Evolutionary conservation across 2,797 vertebrate genomes (phyloP).

Genomic region (Leptoclinus maculatus): DNA sequence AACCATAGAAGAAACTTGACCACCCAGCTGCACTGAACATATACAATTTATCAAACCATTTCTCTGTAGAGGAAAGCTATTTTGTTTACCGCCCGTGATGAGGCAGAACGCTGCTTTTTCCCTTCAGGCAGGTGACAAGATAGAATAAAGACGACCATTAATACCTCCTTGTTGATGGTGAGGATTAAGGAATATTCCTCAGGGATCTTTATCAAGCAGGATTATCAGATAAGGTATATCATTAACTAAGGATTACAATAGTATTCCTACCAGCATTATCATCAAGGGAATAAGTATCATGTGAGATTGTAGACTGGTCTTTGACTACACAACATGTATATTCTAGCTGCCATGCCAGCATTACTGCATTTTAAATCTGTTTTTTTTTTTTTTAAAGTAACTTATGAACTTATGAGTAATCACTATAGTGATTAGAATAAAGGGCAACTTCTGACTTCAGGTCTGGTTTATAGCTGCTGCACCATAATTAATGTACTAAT

Average conservation of each 20-base stretch:
- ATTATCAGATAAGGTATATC: slow-evolving; percentile 83
- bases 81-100: background rate
- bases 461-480: slow-evolving; percentile 11
- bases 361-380: background rate
- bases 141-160: slow-evolving; percentile 45
- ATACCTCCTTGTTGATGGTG: slow-evolving; percentile 43
- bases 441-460: background rate
- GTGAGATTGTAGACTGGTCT: slow-evolving; percentile 10
- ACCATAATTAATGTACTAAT: slow-evolving; percentile 29
- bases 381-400: background rate
- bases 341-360: background rate
- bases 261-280: slow-evolving; percentile 47
- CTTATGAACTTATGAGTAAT: too few relatives aligned
- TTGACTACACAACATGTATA: slow-evolving; percentile 4
- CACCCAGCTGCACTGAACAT: background rate
- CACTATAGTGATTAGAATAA: background rate
- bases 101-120: slow-evolving; percentile 13
- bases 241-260: slow-evolving; percentile 79
- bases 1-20: slow-evolving; percentile 10
- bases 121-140: slow-evolving; percentile 44
- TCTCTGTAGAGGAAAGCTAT: background rate
- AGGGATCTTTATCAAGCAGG: slow-evolving; percentile 73
- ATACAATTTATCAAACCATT: slow-evolving; percentile 30
- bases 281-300: slow-evolving; percentile 44
- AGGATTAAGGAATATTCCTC: slow-evolving; percentile 73